phyloP scores from a whole-genome alignment of 2,113 vertebrate species.

The Zosterops borbonicus region DNA sequence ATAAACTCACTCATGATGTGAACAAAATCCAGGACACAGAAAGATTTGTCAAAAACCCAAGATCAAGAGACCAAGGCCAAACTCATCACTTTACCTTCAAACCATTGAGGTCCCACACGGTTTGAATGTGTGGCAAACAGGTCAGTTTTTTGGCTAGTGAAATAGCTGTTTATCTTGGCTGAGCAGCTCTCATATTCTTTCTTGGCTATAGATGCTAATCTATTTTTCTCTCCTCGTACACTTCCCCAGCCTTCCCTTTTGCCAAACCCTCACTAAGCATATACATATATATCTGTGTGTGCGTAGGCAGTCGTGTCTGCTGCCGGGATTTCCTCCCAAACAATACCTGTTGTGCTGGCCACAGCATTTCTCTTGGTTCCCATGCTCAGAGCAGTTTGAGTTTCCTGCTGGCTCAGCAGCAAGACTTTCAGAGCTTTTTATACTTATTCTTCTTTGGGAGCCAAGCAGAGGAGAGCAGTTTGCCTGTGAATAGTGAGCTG shows the following conservation, averaged over 20 bases:
- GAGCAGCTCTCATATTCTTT: not conserved
- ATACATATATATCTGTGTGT: not conserved
- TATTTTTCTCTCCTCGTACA: not conserved
- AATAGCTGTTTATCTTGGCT: not conserved
- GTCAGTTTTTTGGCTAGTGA: not conserved
- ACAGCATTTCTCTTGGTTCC: conserved; percentile 11
- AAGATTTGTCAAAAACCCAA: not conserved
- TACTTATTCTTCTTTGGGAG: conserved; percentile 18
- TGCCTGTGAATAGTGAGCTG: conserved; percentile 56
- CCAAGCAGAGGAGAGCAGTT: conserved; percentile 1
- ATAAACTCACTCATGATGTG: not conserved
- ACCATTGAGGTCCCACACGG: not conserved
- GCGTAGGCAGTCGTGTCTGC: not conserved
- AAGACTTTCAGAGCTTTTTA: conserved; percentile 49
- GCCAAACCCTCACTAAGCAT: not conserved
- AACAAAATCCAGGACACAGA: not conserved
- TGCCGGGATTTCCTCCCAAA: conserved; percentile 47
- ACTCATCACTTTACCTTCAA: not conserved
- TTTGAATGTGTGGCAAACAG: accelerated
- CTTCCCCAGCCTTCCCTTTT: not conserved
- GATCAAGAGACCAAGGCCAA: not conserved
- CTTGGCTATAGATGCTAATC: not conserved
- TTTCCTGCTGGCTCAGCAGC: conserved; percentile 55
- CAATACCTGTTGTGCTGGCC: conserved; percentile 40
- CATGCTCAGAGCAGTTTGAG: conserved; percentile 40